Conservation (phyloP, 1,140 invertebrate species). For the Drosophila santomea region DNA sequence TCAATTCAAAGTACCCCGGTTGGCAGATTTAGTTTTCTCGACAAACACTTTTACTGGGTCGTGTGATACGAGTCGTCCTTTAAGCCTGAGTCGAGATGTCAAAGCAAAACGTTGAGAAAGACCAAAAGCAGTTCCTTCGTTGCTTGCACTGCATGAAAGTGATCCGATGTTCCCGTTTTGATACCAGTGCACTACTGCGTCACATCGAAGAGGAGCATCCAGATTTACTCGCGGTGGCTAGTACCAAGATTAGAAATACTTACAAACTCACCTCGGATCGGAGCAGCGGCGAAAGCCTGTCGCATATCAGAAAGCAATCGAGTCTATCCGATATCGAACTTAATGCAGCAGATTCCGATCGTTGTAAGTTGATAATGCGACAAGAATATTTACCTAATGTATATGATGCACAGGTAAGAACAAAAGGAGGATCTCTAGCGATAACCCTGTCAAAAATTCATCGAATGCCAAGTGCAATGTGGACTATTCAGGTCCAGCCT, state of each 20-base stretch:
- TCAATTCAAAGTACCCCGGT: background rate
- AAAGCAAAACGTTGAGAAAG: too few species aligned
- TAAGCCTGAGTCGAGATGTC: constrained; percentile 27
- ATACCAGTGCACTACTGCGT: constrained; percentile 46
- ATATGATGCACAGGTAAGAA: constrained; percentile 17
- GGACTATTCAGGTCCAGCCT: background rate
- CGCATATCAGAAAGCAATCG: too few species aligned
- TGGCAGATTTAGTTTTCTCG: background rate
- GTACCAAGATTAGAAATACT: constrained; percentile 23
- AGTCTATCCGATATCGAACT: too few species aligned
- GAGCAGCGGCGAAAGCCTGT: too few species aligned
- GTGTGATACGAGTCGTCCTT: background rate
- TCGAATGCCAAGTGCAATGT: too few species aligned
- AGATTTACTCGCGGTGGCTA: constrained; percentile 39
- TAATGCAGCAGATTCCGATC: too few species aligned
- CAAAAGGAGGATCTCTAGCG: constrained; percentile 1
- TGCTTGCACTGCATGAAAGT: constrained; percentile 72
- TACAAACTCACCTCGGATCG: too few species aligned
- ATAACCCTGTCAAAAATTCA: too few species aligned
- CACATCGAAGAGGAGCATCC: constrained; percentile 71
- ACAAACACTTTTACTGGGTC: background rate
- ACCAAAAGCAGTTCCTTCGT: constrained; percentile 46
- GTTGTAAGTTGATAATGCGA: too few species aligned
- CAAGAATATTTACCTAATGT: too few species aligned
- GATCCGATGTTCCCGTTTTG: constrained; percentile 62